Percentiles rank a stretch among this genome's conserved stretches.
phyloP scores from a whole-genome alignment of 2,888 invertebrate species.

The Emmelina monodactyla region DNA sequence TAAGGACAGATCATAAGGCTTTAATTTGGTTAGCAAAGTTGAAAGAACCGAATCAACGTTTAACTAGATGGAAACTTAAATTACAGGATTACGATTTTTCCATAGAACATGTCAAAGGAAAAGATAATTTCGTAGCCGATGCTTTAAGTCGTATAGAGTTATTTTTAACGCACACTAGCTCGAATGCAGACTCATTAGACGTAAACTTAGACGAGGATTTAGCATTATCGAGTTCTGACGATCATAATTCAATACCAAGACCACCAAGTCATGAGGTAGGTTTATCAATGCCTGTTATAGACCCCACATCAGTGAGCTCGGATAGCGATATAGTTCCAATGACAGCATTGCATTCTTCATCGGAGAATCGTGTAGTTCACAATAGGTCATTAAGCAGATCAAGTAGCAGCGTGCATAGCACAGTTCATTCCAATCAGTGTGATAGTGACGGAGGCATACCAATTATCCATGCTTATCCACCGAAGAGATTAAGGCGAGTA shows the following conservation, averaged over 20 bases:
- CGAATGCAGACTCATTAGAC: not conserved
- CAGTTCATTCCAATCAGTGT: not conserved
- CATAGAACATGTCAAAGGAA: conserved; percentile 2
- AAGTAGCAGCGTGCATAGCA: no score
- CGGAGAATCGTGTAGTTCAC: no score
- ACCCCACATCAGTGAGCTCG: no score
- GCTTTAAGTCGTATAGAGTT: conserved; percentile 8
- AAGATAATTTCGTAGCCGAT: conserved; percentile 4
- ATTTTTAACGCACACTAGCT: not conserved
- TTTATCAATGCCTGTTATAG: no score
- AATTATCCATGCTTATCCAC: conserved; percentile 8
- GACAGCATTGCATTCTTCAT: no score
- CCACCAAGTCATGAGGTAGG: no score
- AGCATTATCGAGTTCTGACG: not conserved
- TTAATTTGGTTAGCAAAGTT: no score
- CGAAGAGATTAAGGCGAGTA: conserved; percentile 5
- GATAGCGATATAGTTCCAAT: no score
- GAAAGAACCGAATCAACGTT: no score
- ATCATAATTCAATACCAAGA: no score
- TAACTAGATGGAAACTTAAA: conserved; percentile 13
- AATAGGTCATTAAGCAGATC: no score
- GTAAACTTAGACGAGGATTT: not conserved
- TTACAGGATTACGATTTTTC: conserved; percentile 13
- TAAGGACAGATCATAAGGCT: conserved; percentile 12
- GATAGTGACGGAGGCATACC: conserved; percentile 6